Evolutionary conservation across 2,113 vertebrate species (phyloP).

Genomic region (Gasterosteus aculeatus): DNA sequence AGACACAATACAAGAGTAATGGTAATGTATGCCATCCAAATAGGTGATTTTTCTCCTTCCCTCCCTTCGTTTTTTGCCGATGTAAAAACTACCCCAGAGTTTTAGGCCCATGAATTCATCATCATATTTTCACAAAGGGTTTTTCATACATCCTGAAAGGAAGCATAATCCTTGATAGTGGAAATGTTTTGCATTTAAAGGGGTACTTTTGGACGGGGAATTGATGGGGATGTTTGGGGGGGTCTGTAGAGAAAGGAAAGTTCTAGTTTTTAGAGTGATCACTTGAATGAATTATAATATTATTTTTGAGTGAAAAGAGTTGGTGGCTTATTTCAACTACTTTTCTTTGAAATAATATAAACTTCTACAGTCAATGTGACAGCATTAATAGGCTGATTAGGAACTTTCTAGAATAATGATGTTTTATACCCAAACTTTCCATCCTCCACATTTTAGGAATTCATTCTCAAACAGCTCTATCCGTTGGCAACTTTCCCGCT

Average conservation of each 20-base stretch:
- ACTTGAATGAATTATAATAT: constrained; percentile 81
- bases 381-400: constrained; percentile 80
- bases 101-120: constrained; percentile 81
- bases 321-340: constrained; percentile 74
- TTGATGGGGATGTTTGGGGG: constrained; percentile 66
- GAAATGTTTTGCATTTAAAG: constrained; percentile 86
- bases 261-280: constrained; percentile 75
- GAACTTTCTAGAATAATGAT: constrained; percentile 75
- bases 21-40: constrained; percentile 84
- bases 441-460: constrained; percentile 61
- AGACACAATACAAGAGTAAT: constrained; percentile 84
- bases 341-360: constrained; percentile 67
- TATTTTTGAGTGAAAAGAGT: constrained; percentile 73
- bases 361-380: constrained; percentile 62
- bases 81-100: constrained; percentile 80
- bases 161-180: constrained; percentile 82
- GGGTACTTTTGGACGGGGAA: constrained; percentile 73
- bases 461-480: constrained; percentile 52
- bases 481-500: constrained; percentile 38
- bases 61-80: constrained; percentile 58
- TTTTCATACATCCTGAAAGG: constrained; percentile 78
- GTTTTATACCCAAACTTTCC: constrained; percentile 66
- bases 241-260: constrained; percentile 58
- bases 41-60: constrained; percentile 81
- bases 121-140: constrained; percentile 82